These are phyloP conservation scores for Ardeotis arabs DNA, from an alignment of 2,113 vertebrate species.

Conservation along the genomic window DNA sequence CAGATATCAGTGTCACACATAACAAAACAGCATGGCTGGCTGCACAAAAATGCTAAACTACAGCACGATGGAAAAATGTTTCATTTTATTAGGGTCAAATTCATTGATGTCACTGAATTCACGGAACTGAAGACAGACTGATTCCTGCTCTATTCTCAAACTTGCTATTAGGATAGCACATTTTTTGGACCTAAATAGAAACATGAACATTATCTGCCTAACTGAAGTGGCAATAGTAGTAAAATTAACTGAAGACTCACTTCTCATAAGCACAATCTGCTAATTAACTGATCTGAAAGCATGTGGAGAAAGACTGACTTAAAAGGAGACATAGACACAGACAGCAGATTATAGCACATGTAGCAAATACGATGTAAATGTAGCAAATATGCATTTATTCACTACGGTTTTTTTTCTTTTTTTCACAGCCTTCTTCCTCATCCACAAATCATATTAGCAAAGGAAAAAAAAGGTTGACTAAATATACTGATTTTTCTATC, in stretches of 20 bases:
- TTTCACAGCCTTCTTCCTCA: not conserved
- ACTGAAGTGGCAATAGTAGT: not conserved
- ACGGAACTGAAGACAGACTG: not conserved
- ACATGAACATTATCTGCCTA: not conserved
- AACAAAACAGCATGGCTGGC: not conserved
- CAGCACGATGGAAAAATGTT: not conserved
- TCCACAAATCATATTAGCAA: not conserved
- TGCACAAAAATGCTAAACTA: not conserved
- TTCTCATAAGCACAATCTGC: not conserved
- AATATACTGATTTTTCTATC: not conserved
- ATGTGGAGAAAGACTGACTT: not conserved
- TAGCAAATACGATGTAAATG: too few species aligned
- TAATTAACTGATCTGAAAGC: not conserved
- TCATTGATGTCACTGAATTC: not conserved
- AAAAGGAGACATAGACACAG: not conserved
- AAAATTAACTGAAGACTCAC: not conserved
- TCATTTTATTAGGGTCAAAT: not conserved
- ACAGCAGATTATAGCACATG: not conserved
- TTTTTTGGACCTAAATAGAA: not conserved
- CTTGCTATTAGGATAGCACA: not conserved
- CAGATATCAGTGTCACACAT: rapidly evolving
- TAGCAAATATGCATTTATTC: not conserved
- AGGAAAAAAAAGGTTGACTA: not conserved
- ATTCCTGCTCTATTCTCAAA: not conserved
- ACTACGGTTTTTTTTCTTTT: not conserved